Base-by-base conservation (phyloP, 2,113 vertebrate species). In the Bambusicola thoracicus region DNA sequence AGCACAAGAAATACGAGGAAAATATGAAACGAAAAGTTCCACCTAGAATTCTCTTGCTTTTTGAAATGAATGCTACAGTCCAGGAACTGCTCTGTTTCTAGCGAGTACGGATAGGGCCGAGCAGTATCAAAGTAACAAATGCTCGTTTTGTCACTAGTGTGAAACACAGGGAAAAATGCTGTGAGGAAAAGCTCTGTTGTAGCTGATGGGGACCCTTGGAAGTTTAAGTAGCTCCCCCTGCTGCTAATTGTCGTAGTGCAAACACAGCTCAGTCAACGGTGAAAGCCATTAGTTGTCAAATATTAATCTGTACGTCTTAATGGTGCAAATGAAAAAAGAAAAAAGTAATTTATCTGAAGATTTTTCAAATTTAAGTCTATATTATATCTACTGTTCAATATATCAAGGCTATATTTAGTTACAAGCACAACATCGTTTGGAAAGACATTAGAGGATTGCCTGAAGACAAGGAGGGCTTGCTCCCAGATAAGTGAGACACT, bases 141-240 rank as follows among this genome's bases (percentile, higher is more conserved):
- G 2, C 34, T 82, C 4, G 8, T 81, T 93, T 87, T 81, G 53
- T 25, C 27, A 13, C 10, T 85, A 2, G 4, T 85, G 6, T 73
- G 53, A 91, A 82, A 51, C n/a, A 36, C 0, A 20, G 53, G 36
- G 49, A 89, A 58, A 79, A 90, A 34, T 17, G 19, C 25, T 19
- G 2, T 1, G 51, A 34, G 24, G 72, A 40, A 79, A 79, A 48
- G 49, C 16, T 78, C 7, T 17, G 32, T 73, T 41, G 32, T 13
- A 43, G 55, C 32, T 66, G 19, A 46, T 82, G 27, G 62, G 34
- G 61, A 79, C 78, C 77, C 74, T 53, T 81, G 27, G 76, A 55
- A 76, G 75, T 89, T 61, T n/a, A 53, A 72, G 63, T 69, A 70
- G 90, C 94, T 95, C 95, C 87, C 94, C 46, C 92, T 96, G 85